These are phyloP conservation scores for Augochlora pura DNA, from an alignment of 1,140 invertebrate species.

Conservation along the genomic window DNA sequence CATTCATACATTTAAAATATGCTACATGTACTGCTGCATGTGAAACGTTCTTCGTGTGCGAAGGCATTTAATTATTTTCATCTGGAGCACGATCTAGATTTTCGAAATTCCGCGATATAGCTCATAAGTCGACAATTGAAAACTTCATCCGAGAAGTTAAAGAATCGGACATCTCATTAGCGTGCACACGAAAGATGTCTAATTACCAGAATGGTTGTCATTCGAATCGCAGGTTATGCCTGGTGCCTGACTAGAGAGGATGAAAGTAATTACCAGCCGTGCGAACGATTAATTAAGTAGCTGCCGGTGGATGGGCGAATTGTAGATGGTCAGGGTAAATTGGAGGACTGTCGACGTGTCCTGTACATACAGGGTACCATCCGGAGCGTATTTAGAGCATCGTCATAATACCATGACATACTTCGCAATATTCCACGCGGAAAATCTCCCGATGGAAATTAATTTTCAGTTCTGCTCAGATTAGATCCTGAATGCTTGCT, in stretches of 20 bases:
- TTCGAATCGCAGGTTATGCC: constrained; percentile 51
- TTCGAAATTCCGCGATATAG: not conserved
- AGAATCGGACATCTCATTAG: not conserved
- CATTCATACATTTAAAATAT: too few species aligned
- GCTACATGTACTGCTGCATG: too few species aligned
- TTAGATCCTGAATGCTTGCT: not conserved
- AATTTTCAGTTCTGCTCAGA: constrained; percentile 25
- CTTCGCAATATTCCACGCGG: constrained; percentile 23
- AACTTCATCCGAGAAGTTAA: not conserved
- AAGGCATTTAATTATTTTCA: too few species aligned
- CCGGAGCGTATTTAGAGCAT: not conserved
- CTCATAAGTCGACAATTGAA: not conserved
- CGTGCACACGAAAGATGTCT: constrained; percentile 14
- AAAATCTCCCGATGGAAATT: constrained; percentile 45
- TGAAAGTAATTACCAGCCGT: constrained; percentile 63
- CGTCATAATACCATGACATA: constrained; percentile 13
- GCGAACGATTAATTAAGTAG: constrained; percentile 66
- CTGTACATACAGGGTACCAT: not conserved
- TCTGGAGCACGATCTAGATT: too few species aligned
- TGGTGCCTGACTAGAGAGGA: constrained; percentile 42
- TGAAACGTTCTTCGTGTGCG: too few species aligned
- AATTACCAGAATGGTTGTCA: constrained; percentile 56
- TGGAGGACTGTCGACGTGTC: constrained; percentile 49
- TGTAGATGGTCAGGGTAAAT: constrained; percentile 55
- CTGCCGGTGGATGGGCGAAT: constrained; percentile 55